Percentiles rank a stretch among this genome's conserved stretches.
phyloP scores from a whole-genome alignment of 2,888 invertebrate genomes.

The Lamproptera curius region DNA sequence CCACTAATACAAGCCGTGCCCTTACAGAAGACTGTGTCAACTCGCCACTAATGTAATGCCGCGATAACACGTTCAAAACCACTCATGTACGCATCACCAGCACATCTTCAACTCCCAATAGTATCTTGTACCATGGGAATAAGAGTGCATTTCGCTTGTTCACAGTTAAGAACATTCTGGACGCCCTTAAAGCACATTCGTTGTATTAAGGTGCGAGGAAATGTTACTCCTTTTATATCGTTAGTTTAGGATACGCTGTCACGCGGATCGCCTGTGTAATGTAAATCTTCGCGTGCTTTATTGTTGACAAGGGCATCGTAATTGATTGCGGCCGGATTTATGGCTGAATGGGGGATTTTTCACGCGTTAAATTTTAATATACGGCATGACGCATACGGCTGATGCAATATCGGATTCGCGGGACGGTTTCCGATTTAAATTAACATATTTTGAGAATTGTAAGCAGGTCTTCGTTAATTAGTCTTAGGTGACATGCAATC shows the following conservation, averaged over 20 bases:
- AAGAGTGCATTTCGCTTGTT: constrained; percentile 22
- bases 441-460: no score
- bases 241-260: constrained; percentile 63
- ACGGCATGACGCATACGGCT: constrained; percentile 28
- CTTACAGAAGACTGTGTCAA: constrained; percentile 76
- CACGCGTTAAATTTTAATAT: constrained; percentile 32
- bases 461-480: no score
- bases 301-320: constrained; percentile 52
- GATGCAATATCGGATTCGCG: constrained; percentile 1
- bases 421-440: no score
- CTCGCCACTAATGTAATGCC: constrained; percentile 71
- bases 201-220: constrained; percentile 51
- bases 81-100: constrained; percentile 51
- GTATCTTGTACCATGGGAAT: constrained; percentile 20
- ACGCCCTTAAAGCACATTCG: constrained; percentile 38
- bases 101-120: no score
- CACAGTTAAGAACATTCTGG: constrained; percentile 30
- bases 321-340: constrained; percentile 60
- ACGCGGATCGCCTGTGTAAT: constrained; percentile 54
- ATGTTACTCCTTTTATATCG: constrained; percentile 61
- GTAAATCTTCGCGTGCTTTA: constrained; percentile 63
- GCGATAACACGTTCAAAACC: constrained; percentile 71
- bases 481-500: no score
- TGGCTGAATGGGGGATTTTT: constrained; percentile 33
- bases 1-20: constrained; percentile 72